Evolutionary conservation across 2,113 vertebrate genomes (phyloP), one percentile per base, ranked within the genome.

Genomic region (Elachura formosa): DNA sequence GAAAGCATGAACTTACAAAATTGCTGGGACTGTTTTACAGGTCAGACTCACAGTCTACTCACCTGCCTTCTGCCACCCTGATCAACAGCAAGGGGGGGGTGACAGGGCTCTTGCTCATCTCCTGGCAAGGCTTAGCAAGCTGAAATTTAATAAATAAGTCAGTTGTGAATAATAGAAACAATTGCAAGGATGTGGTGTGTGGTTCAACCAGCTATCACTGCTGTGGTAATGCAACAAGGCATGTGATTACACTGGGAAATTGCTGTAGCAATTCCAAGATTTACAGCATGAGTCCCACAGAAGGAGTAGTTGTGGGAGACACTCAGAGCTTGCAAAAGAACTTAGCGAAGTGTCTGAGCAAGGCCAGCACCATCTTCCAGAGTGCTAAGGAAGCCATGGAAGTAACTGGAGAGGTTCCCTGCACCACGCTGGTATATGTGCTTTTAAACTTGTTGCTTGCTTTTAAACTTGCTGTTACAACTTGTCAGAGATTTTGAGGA

Each of bases 131-230:
- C 75, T 77, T 2, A 6, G 67, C 82, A 95, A 96, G 94, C 84
- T 86, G 81, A 94, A 95, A 89, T 94, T 91, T 90, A 90, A 93
- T 95, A 95, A 96, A 95, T 95, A 96, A 95, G 84, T 95, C 78
- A 88, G 90, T 84, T 74, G 87, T 95, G 93, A 96, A 84, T 96
- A 96, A 96, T 48, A 96, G 89, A 80, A 97, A 83, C 91, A 96
- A 96, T 96, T 96, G 94, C 87, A 94, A 96, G 96, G 94, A 97
- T 96, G 96, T 95, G 95, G 95, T 96, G 95, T 96, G 95, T 96
- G 95, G 94, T 95, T 97, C 91, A 97, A 77, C 91, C 94, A 97
- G 87, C 89, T 94, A 96, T 96, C 93, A 90, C 91, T 96, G 84
- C 87, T 90, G 94, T 94, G 94, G 94, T 96, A 96, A 95, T 77